A percentile compares a stretch with the other conserved stretches of the same genome.
Conservation (phyloP, 2,888 invertebrate species). For the Philopedon plagiatum region DNA sequence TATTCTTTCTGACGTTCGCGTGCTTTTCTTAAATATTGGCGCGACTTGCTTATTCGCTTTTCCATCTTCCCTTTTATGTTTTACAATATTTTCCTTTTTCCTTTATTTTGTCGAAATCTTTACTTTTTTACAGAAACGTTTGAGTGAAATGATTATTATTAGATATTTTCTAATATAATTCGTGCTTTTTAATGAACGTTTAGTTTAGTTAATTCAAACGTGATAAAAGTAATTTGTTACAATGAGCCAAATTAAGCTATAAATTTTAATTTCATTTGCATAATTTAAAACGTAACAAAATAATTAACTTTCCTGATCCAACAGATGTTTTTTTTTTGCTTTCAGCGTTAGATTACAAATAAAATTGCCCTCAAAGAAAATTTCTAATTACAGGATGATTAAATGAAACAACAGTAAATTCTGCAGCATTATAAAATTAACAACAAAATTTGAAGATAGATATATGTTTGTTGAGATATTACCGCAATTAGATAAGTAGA, state of each 20-base stretch:
- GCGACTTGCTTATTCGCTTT: no score
- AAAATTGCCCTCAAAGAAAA: conserved; percentile 13
- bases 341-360: conserved; percentile 7
- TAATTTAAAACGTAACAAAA: conserved; percentile 26
- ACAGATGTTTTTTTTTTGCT: conserved; percentile 28
- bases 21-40: no score
- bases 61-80: no score
- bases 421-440: conserved; percentile 13
- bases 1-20: no score
- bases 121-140: no score
- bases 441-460: background rate
- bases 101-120: no score
- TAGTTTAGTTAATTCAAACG: background rate
- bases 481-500: conserved; percentile 15
- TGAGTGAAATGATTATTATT: no score
- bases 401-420: conserved; percentile 13
- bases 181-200: background rate
- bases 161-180: no score
- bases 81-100: no score
- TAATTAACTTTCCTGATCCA: conserved; percentile 26
- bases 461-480: conserved; percentile 15
- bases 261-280: conserved; percentile 14
- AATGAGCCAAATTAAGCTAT: conserved; percentile 3
- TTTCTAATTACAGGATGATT: conserved; percentile 11
- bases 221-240: conserved; percentile 18